Evolutionary conservation across 2,113 vertebrate species (phyloP).

Genomic region (Misgurnus anguillicaudatus): DNA sequence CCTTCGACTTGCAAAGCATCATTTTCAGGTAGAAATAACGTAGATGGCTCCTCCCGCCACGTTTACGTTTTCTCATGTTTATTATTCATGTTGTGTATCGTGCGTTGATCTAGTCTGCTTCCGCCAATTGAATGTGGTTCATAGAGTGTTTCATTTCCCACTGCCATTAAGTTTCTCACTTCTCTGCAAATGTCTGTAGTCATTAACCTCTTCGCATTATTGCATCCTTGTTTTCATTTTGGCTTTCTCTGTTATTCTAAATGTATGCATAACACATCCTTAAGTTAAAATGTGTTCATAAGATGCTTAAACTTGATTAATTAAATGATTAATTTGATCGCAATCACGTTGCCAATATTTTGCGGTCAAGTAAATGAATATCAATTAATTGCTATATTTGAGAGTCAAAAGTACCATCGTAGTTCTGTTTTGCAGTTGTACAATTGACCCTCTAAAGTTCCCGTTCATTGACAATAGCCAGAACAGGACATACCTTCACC

Average conservation of each 20-base stretch:
- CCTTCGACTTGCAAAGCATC: conserved; percentile 99
- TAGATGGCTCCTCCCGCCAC: not conserved
- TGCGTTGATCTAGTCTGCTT: not conserved
- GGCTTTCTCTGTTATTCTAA: not conserved
- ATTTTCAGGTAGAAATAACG: conserved; percentile 90
- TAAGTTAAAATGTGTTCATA: too few relatives aligned
- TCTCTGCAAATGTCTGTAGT: not conserved
- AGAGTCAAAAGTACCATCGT: too few relatives aligned
- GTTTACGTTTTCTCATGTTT: conserved; percentile 6
- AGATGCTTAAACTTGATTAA: too few relatives aligned
- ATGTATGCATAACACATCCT: too few relatives aligned
- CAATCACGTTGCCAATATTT: not conserved
- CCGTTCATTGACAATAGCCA: not conserved
- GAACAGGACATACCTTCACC: not conserved
- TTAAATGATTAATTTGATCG: too few relatives aligned
- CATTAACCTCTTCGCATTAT: not conserved
- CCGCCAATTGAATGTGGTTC: not conserved
- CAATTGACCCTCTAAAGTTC: not conserved
- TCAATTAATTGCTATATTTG: too few relatives aligned
- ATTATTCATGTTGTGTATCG: not conserved
- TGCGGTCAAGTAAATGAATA: too few relatives aligned
- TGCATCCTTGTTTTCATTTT: not conserved
- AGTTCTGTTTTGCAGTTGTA: not conserved
- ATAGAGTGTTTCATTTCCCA: not conserved
- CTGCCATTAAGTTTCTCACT: too few relatives aligned